phyloP scores from a whole-genome alignment of 2,797 vertebrate genomes.

The Sebastolobus altivelis region DNA sequence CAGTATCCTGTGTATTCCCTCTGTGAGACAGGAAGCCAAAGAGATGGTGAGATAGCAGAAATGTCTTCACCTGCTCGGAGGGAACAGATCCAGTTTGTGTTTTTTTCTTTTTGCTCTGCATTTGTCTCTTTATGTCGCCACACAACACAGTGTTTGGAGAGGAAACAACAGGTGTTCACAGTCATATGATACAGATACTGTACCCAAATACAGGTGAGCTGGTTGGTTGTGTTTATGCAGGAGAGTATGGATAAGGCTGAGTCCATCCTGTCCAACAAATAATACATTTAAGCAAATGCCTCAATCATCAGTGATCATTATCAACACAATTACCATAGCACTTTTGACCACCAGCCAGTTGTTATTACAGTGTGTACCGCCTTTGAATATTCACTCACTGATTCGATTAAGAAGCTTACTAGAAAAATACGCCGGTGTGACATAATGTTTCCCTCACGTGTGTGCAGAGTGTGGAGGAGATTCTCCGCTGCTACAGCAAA shows the following conservation, averaged over 20 bases:
- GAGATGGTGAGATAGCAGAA: slow-evolving; percentile 91
- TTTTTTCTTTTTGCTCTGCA: slow-evolving; percentile 15
- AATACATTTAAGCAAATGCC: background rate
- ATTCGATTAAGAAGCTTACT: background rate
- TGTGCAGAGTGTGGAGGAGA: slow-evolving; percentile 93
- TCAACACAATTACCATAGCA: background rate
- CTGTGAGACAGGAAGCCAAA: slow-evolving; percentile 92
- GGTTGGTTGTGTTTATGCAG: background rate
- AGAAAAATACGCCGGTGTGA: background rate
- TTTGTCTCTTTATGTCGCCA: slow-evolving; percentile 41
- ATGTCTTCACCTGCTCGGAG: slow-evolving; percentile 44
- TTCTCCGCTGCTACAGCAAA: slow-evolving; percentile 92
- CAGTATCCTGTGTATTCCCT: slow-evolving; percentile 91
- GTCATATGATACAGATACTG: slow-evolving; percentile 14
- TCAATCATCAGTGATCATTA: background rate
- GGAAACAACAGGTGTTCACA: slow-evolving; percentile 32
- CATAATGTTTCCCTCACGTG: slow-evolving; percentile 1
- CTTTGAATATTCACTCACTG: background rate
- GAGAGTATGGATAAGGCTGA: background rate
- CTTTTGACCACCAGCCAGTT: background rate
- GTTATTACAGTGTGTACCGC: no score
- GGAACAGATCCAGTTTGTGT: slow-evolving; percentile 51
- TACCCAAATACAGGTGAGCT: background rate
- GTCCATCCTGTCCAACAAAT: background rate
- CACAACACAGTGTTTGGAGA: slow-evolving; percentile 4